Evolutionary conservation across 2,888 invertebrate species (phyloP), one percentile per base, ranked within the genome.

Genomic region (Ophion ventricosus): DNA sequence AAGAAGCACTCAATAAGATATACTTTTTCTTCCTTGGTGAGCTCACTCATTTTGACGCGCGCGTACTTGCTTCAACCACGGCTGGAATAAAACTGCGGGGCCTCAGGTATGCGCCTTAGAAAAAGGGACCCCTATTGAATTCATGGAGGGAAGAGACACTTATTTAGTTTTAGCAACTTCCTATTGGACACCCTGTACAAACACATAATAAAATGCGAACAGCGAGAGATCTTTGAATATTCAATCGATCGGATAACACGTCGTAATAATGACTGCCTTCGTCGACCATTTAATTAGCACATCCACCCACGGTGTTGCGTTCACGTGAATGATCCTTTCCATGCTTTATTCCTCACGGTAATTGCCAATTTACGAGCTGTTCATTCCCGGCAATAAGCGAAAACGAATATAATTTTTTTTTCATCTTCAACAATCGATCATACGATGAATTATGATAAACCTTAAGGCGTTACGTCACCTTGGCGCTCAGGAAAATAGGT

Each of bases 271-370:
- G 54, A 54, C 17, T 26, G n/a, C n/a, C 17, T 40, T n/a, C 17
- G 11, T 11, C 49, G 11, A 20, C 54, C 49, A 49, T 61, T 74
- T 74, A 74, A 74, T 74, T 54, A 49, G 43, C 10, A 20, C 56
- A 29, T 29, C 35, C 29, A 23, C 56, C 11, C 70, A 70, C 49
- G 70, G 4, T n/a, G n/a, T 14, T 17, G 20, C n/a, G 4, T 56
- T 57, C 29, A 10, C 23, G 59, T 23, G 20, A 72, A 72, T 59
- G 35, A 57, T 40, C 72, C 57, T 57, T 59, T 57, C 17, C 67
- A 59, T 40, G 17, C 25, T 54, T 14, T 43, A 69, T 59, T 69
- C 26, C 26, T 26, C 25, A 11, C 54, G 57, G n/a, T 57, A 57
- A 70, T 70, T 7, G 14, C 23, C 23, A 23, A 23, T 29, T 23